Evolutionary conservation across 2,888 invertebrate genomes (phyloP).

Genomic region (Tiphia femorata): DNA sequence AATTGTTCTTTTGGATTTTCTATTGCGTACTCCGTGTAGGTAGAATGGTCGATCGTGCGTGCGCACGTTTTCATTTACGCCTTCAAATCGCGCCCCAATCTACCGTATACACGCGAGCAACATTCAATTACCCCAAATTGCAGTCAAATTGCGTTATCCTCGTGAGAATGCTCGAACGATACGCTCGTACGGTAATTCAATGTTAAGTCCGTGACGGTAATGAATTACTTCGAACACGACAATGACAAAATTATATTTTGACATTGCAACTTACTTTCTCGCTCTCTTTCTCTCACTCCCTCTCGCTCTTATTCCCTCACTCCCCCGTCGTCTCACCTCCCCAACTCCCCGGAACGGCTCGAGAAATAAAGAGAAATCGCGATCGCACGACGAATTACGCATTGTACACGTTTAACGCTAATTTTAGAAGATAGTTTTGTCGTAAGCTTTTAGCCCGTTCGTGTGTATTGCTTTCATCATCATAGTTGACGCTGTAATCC

Average conservation of each 20-base stretch:
- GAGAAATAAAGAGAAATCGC: background rate
- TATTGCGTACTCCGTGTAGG: too few species aligned
- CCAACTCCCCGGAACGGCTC: too few species aligned
- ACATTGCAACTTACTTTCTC: background rate
- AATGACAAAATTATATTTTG: conserved; percentile 25
- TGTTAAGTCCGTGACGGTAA: background rate
- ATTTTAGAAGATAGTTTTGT: conserved; percentile 42
- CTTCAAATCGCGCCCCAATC: conserved; percentile 18
- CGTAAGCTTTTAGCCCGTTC: conserved; percentile 38
- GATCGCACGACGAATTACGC: conserved; percentile 26
- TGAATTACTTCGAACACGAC: too few species aligned
- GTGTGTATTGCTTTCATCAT: conserved; percentile 50
- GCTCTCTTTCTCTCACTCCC: background rate
- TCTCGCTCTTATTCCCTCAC: too few species aligned
- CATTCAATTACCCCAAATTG: conserved; percentile 42
- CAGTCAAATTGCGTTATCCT: conserved; percentile 56
- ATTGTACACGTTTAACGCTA: conserved; percentile 36
- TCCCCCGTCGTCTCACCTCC: too few species aligned
- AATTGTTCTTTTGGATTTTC: too few species aligned
- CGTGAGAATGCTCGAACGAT: conserved; percentile 14
- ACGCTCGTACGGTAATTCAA: background rate
- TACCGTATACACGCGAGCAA: conserved; percentile 32
- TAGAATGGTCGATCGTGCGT: too few species aligned
- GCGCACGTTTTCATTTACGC: background rate
- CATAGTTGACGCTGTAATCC: conserved; percentile 42